Evolutionary conservation across 2,113 vertebrate genomes (phyloP), one percentile per base, ranked within the genome.

Genomic region (Isurus oxyrinchus): DNA sequence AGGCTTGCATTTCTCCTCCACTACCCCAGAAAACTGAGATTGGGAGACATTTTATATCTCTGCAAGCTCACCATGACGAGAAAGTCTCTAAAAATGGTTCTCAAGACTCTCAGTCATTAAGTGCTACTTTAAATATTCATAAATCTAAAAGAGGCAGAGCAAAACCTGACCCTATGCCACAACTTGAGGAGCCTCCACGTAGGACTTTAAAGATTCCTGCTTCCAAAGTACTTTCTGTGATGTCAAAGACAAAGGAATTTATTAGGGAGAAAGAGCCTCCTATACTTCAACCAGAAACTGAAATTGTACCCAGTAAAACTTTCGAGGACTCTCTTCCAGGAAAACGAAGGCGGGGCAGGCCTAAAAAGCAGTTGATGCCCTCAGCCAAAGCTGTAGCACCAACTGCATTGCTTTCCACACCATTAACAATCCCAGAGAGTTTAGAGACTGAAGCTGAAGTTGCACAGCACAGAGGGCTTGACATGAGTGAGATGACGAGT

Each of bases 91-190:
- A 95, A 76, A 95, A 72, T 96, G 96, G 97, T 2, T 0, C 98
- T 95, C 98, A 98, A 97, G 98, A 67, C 97, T 97, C 0, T 97
- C 98, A 13, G 97, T 98, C 0, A 94, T 97, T 72, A 0, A 97
- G 97, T 96, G 98, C 98, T 94, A 97, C 97, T 96, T 96, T 98
- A 76, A 97, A 98, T 96, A 96, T 98, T 96, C 98, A 98, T 96
- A 98, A 98, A 88, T 97, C 97, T 96, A 99, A 98, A 97, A 98
- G 99, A 96, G 98, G 98, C 96, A 98, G 99, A 91, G 98, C 99
- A 25, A 99, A 99, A 97, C 97, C 98, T 94, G 99, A 99, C 97
- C 98, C 98, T 97, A 99, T 99, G 99, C 99, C 99, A 25, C 98
- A 98, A 40, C 97, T 99, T 0, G 99, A 99, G 95, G 99, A 98